Base-by-base conservation (phyloP, 2,113 vertebrate genomes). In the Sigmodon hispidus region DNA sequence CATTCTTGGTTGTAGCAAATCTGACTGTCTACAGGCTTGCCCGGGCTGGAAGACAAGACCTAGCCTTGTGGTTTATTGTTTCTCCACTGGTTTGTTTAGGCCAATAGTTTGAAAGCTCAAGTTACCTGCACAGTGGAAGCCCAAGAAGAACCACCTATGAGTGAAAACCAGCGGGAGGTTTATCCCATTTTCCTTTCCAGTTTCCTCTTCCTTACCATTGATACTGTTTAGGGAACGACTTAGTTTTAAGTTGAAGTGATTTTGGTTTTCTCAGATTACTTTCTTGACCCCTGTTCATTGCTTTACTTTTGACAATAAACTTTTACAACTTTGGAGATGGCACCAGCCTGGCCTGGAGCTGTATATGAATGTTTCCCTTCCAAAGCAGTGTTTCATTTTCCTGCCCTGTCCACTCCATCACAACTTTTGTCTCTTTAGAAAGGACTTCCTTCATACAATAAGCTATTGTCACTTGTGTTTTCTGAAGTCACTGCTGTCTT, bases 151-250 rank as follows among this genome's bases (percentile, higher is more conserved):
- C 86, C 79, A 1, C 81, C n/a, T n/a, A 36, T 84, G 72, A 90
- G 22, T 63, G 69, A 91, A 95, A 96, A 93, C 43, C 77, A 69
- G 61, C 31, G 70, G 93, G 57, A n/a, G 61, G 63, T 77, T 91
- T 94, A 95, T 96, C 96, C 96, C 96, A 96, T 91, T 93, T 57
- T 96, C 87, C 85, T 67, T 95, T 86, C 24, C 67, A 65, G 52
- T 94, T 96, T 96, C 96, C 95, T 94, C 93, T 96, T 95, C 87
- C 93, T 96, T 22, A 19, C 70, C 61, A 69, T 1, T 80, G 93
- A 76, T 48, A 70, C 92, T 87, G 61, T 97, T 84, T 94, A 59
- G 85, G 79, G 65, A 75, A 77, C 76, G 90, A 90, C 43, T 86
- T 63, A 67, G 69, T 73, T 80, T 83, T 89, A 84, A 96, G 12